phyloP scores from a whole-genome alignment of 2,888 invertebrate species.

The Drosophila dives region DNA sequence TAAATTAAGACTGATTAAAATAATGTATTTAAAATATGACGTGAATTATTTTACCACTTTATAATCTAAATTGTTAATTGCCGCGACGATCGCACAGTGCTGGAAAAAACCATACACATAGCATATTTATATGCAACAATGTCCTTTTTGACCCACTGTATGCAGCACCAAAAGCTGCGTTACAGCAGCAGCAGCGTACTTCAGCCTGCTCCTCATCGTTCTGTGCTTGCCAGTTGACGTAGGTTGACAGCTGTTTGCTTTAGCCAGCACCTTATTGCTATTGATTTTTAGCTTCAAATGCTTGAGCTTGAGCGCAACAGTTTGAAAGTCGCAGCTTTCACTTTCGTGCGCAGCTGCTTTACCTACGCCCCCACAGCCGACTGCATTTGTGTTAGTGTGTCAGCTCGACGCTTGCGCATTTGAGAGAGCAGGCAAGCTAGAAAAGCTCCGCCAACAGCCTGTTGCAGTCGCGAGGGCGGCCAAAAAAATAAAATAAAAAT shows the following conservation, averaged over 20 bases:
- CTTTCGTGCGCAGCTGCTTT: constrained; percentile 62
- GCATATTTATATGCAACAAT: constrained; percentile 1
- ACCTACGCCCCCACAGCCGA: constrained; percentile 26
- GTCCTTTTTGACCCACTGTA: not conserved
- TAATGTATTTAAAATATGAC: not conserved
- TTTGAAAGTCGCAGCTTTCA: constrained; percentile 80
- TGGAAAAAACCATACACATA: constrained; percentile 15
- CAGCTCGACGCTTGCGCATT: constrained; percentile 67
- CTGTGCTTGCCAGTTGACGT: constrained; percentile 61
- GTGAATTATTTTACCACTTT: constrained; percentile 8
- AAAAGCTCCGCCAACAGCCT: constrained; percentile 63
- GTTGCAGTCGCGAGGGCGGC: constrained; percentile 59
- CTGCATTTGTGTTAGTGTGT: constrained; percentile 75
- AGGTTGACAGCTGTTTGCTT: constrained; percentile 81
- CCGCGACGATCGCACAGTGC: constrained; percentile 37
- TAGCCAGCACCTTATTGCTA: constrained; percentile 55
- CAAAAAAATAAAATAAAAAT: constrained; percentile 1
- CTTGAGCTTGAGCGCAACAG: constrained; percentile 67
- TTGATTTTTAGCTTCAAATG: constrained; percentile 69
- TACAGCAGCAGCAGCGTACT: constrained; percentile 16
- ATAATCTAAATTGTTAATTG: constrained; percentile 67
- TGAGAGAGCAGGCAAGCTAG: not conserved
- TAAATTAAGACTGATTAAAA: not conserved
- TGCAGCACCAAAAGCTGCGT: constrained; percentile 22
- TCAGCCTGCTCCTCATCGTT: constrained; percentile 1